Base-by-base conservation (phyloP, 2,888 invertebrate genomes). In the Melinaea marsaeus region DNA sequence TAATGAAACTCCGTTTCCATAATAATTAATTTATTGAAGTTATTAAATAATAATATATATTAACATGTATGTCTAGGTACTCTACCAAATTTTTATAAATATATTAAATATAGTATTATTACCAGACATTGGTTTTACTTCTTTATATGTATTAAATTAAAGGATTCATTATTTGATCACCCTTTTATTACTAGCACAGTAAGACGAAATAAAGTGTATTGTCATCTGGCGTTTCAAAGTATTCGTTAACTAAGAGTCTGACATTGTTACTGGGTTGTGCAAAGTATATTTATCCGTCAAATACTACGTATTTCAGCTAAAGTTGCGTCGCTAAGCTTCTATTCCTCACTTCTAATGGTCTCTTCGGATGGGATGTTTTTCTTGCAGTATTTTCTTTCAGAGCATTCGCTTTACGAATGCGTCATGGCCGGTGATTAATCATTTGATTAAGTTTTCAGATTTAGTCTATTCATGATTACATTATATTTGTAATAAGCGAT, bases 371-470 rank as follows among this genome's bases (percentile, higher is more conserved):
- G 55, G 65, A 62, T 68, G 69, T 65, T 71, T 68, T 66, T 68
- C 70, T 70, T 63, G 65, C 55, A 65, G 63, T 63, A 64, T 63
- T 64, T 66, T 64, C 62, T 69, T 57, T 35, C 55, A 62, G 60
- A 54, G 46, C 55, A 51, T 55, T 64, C 54, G 60, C 58, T 65
- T 55, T 57, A 62, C 22, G 61, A 67, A 62, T 61, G 48, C 61
- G 58, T 63, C 68, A 68, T 62, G 55, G 47, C 56, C 13, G 55
- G 35, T 65, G 60, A 72, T 72, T 71, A 72, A 72, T 74, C 69
- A 69, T 67, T 68, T 68, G 67, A 71, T 69, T 68, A 67, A 60
- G 54, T 35, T 13, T 32, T 7, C 7, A 51, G 51, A 51, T 51
- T 32, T 11, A 32, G 22, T 51, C 51, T 32, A 51, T 51, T 51